phyloP scores from a whole-genome alignment of 2,113 vertebrate genomes.

The Catagonus wagneri region DNA sequence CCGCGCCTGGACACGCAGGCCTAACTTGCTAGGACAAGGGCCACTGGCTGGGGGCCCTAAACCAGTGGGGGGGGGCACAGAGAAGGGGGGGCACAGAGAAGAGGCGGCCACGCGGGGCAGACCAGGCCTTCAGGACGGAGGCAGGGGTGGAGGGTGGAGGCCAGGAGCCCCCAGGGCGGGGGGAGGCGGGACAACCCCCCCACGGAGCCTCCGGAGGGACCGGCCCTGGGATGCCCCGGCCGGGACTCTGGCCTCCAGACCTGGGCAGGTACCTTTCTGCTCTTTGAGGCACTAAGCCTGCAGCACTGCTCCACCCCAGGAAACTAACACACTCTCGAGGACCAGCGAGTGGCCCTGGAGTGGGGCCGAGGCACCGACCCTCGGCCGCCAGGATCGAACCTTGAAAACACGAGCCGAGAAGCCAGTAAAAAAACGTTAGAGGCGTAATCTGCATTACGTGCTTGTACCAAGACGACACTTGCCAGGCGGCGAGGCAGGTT shows the following conservation, averaged over 20 bases:
- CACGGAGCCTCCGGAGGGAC: not conserved
- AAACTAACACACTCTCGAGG: not conserved
- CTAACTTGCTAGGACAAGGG: rapidly evolving
- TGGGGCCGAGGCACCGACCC: too few relatives aligned
- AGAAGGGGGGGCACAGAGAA: not conserved
- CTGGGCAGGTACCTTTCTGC: too few relatives aligned
- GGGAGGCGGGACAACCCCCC: not conserved
- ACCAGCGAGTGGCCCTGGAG: too few relatives aligned
- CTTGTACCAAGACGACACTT: not conserved
- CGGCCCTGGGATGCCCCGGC: not conserved
- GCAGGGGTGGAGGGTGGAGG: too few relatives aligned
- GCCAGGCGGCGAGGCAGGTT: not conserved
- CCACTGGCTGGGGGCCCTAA: not conserved
- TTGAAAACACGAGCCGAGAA: too few relatives aligned
- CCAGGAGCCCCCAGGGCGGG: not conserved
- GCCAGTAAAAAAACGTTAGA: too few relatives aligned
- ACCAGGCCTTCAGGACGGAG: not conserved
- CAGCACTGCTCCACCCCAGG: too few relatives aligned
- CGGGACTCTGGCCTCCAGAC: not conserved
- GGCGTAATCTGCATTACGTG: not conserved
- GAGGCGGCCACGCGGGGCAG: not conserved
- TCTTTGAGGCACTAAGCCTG: too few relatives aligned
- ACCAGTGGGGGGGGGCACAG: too few relatives aligned
- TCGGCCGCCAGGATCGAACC: too few relatives aligned
- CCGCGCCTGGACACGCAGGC: not conserved